Percentiles rank a stretch among this genome's conserved stretches.
Evolutionary conservation across 2,113 vertebrate genomes (phyloP).

Genomic region (Suricata suricatta): DNA sequence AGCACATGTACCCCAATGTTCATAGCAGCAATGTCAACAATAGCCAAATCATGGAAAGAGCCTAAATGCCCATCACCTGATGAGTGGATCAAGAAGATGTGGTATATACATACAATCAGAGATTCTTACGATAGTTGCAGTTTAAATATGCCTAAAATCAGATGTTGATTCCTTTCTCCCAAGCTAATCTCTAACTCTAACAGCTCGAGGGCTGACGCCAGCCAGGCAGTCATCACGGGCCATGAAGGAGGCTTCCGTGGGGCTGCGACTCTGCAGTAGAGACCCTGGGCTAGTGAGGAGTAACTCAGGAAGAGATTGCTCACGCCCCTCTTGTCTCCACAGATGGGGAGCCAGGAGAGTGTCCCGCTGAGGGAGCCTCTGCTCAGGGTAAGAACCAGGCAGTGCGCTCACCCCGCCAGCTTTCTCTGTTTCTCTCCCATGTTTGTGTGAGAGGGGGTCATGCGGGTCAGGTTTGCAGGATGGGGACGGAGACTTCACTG

Average conservation of each 20-base stretch:
- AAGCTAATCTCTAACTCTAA: not conserved
- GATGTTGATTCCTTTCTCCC: not conserved
- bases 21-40: too few species aligned
- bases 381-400: not conserved
- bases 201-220: not conserved
- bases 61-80: too few species aligned
- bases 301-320: not conserved
- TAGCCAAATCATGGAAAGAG: too few species aligned
- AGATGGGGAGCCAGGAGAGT: not conserved
- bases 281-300: not conserved
- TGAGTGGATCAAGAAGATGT: too few species aligned
- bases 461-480: not conserved
- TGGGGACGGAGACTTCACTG: not conserved
- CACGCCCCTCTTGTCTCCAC: not conserved
- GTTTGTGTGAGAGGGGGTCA: not conserved
- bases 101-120: not conserved
- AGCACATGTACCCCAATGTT: too few species aligned
- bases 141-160: not conserved
- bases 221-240: not conserved
- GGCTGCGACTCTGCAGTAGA: not conserved
- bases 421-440: not conserved
- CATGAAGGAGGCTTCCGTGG: accelerated
- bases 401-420: accelerated
- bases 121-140: not conserved
- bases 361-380: not conserved